These are phyloP conservation scores for Chlorops oryzae DNA, from an alignment of 1,140 invertebrate genomes.

Conservation along the genomic window DNA sequence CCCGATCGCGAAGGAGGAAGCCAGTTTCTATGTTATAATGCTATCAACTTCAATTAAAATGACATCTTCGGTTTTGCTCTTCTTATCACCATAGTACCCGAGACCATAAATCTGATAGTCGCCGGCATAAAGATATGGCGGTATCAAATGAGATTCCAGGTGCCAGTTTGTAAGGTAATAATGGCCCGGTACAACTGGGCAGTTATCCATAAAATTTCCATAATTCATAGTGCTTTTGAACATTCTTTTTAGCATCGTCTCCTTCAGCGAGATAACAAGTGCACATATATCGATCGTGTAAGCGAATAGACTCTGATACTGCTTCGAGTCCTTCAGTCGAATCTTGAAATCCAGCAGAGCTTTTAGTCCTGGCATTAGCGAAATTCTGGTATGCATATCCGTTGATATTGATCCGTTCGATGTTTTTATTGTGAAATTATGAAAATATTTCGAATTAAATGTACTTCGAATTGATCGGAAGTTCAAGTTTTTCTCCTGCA, in stretches of 20 bases:
- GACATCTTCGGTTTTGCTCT: no score
- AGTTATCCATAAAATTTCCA: constrained; percentile 21
- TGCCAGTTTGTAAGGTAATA: constrained; percentile 22
- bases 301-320: constrained; percentile 28
- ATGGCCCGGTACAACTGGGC: constrained; percentile 16
- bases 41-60: constrained; percentile 16
- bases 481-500: no score
- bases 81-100: constrained; percentile 15
- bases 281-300: constrained; percentile 27
- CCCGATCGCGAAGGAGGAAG: no score
- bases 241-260: constrained; percentile 28
- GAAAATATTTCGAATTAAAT: constrained; percentile 19
- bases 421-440: constrained; percentile 26
- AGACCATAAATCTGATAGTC: constrained; percentile 18
- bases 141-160: constrained; percentile 16
- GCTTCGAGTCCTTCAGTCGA: constrained; percentile 30
- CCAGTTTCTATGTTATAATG: constrained; percentile 21
- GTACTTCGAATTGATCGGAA: not conserved
- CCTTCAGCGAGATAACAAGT: constrained; percentile 21
- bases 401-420: constrained; percentile 21
- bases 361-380: constrained; percentile 26
- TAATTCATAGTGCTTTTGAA: constrained; percentile 15
- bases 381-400: constrained; percentile 23
- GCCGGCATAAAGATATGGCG: constrained; percentile 21
- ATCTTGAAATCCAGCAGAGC: constrained; percentile 28